Base-by-base conservation (phyloP, 1,140 invertebrate species). In the Drosophila orosa region DNA sequence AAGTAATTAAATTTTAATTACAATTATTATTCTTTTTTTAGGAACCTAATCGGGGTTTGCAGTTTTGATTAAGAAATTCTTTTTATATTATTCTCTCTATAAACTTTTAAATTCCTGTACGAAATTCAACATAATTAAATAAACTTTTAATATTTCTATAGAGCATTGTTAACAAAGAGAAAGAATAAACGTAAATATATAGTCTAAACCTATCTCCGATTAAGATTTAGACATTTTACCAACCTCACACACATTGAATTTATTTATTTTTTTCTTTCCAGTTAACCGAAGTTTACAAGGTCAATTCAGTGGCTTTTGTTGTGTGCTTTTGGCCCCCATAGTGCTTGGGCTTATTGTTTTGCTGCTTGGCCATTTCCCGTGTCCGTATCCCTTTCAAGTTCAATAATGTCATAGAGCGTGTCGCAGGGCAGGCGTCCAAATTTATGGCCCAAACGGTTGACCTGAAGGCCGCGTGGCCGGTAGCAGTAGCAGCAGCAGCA, bases 391-490 rank as follows among this genome's bases (percentile, higher is more conserved):
- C 83, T 86, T 86, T 86, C 83, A 78, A 81, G 83, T 86, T 86
- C 83, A 86, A 87, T 86, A 86, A 82, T 86, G 83, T 86, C 83
- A 87, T 79, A 83, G 83, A 87, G 75, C 83, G 79, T 86, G 83
- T 87, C 83, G 83, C 83, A 87, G 83, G 83, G 65, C 83, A 87
- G 79, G 75, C 83, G 83, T 72, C 65, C 68, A 82, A 87, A 86
- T 87, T 86, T 86, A 86, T 86, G 83, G 54, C 83, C 65, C 83
- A 82, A 86, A 86, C 73, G 77, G 79, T 83, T 87, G 83, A 87
- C 83, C 82, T 81, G 81, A 56, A 74, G 68, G 66, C 77, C 78
- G 60, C 66, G 61, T 63, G 83, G 56, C 66, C 39, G 13, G 17
- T 44, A 54, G 65, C 66, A 78, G 39, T n/a, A 40, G 39, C n/a